Percentiles rank a stretch among this genome's conserved stretches.
These are phyloP conservation scores for Danaus chrysippus DNA, from an alignment of 2,888 invertebrate genomes.

Conservation along the genomic window DNA sequence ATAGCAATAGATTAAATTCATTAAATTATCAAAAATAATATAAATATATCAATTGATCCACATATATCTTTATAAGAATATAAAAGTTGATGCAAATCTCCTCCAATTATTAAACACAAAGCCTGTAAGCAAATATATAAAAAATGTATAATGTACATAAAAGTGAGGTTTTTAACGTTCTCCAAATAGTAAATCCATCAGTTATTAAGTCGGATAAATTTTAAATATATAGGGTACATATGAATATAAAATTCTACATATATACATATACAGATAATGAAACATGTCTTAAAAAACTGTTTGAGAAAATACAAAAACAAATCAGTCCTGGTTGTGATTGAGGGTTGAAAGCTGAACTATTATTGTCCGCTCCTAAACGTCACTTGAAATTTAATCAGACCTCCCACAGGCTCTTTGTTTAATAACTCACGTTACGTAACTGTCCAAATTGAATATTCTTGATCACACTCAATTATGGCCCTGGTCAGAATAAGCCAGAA, in stretches of 20 bases:
- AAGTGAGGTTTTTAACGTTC: too few relatives aligned
- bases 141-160: too few relatives aligned
- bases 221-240: too few relatives aligned
- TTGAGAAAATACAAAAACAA: conserved; percentile 4
- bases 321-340: conserved; percentile 32
- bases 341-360: conserved; percentile 37
- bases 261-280: neutral
- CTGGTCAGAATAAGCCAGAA: conserved; percentile 11
- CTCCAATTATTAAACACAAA: too few relatives aligned
- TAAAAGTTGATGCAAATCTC: too few relatives aligned
- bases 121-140: too few relatives aligned
- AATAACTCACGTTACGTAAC: conserved; percentile 20
- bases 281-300: neutral
- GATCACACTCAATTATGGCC: conserved; percentile 26
- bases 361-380: conserved; percentile 53
- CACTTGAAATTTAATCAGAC: conserved; percentile 63
- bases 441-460: conserved; percentile 26
- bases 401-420: conserved; percentile 31
- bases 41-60: neutral
- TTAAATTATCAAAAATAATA: neutral
- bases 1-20: conserved; percentile 36
- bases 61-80: too few relatives aligned
- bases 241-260: too few relatives aligned
- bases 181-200: too few relatives aligned
- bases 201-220: too few relatives aligned